phyloP scores from a whole-genome alignment of 2,797 vertebrate genomes.

The Cynodonichthys magdalenae region DNA sequence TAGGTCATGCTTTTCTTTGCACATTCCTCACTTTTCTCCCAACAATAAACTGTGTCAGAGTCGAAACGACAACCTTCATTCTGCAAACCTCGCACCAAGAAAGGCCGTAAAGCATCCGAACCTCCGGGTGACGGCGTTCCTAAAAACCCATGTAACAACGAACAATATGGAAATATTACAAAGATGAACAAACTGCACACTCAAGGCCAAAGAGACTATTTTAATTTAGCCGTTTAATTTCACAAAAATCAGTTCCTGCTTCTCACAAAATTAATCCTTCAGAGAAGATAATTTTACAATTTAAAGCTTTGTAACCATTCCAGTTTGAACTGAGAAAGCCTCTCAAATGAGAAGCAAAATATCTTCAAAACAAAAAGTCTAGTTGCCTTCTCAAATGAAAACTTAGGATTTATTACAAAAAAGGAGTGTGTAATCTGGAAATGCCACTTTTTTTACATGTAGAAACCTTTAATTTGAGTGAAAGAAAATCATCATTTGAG shows the following conservation, averaged over 20 bases:
- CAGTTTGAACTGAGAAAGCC: too few species aligned
- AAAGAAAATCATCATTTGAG: slow-evolving; percentile 34
- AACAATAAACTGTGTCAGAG: slow-evolving; percentile 66
- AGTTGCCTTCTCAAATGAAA: too few species aligned
- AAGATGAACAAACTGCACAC: slow-evolving; percentile 26
- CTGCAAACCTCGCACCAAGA: slow-evolving; percentile 42
- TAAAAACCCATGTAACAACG: slow-evolving; percentile 37
- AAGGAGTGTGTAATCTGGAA: slow-evolving; percentile 40
- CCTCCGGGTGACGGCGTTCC: slow-evolving; percentile 34
- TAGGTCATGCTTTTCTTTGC: slow-evolving; percentile 74
- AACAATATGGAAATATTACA: slow-evolving; percentile 48
- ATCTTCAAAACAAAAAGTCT: too few species aligned
- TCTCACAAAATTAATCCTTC: slow-evolving; percentile 42
- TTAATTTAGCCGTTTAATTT: slow-evolving; percentile 23
- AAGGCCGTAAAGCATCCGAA: slow-evolving; percentile 34
- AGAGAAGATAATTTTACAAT: neutral
- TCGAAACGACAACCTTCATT: slow-evolving; percentile 62
- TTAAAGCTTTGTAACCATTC: too few species aligned
- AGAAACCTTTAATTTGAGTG: slow-evolving; percentile 28
- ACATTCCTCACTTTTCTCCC: slow-evolving; percentile 71
- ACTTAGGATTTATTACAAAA: slow-evolving; percentile 11
- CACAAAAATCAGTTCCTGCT: slow-evolving; percentile 38
- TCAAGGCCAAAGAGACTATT: slow-evolving; percentile 34
- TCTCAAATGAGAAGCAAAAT: too few species aligned
- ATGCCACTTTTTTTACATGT: slow-evolving; percentile 71